Evolutionary conservation across 2,113 vertebrate genomes (phyloP).

Genomic region (Catharus fuscescens): DNA sequence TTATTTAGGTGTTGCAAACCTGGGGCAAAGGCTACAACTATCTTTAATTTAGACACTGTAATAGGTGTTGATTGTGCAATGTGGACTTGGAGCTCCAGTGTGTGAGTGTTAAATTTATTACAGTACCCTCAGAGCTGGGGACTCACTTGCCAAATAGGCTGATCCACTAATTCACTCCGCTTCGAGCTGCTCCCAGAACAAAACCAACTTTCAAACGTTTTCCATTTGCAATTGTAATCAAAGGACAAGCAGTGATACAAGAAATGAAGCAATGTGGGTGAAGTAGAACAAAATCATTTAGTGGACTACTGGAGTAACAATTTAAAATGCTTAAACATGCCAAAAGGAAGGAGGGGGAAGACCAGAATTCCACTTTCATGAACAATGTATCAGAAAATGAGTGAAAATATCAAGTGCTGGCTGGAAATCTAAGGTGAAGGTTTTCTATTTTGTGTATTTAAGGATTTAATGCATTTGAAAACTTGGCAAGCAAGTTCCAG

Average conservation of each 20-base stretch:
- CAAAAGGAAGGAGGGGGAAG: slow-evolving; percentile 20
- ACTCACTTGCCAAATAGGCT: slow-evolving; percentile 59
- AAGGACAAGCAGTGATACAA: slow-evolving; percentile 71
- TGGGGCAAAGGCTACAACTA: neutral
- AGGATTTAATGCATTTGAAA: neutral
- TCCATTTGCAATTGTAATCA: slow-evolving; percentile 71
- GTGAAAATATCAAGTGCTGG: slow-evolving; percentile 2
- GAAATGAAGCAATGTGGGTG: slow-evolving; percentile 69
- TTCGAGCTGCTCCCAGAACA: slow-evolving; percentile 52
- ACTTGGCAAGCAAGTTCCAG: neutral
- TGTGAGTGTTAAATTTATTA: slow-evolving; percentile 1
- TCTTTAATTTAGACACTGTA: neutral
- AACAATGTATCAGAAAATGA: slow-evolving; percentile 4
- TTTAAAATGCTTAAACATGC: slow-evolving; percentile 49
- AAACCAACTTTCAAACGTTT: slow-evolving; percentile 32
- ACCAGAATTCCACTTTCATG: slow-evolving; percentile 25
- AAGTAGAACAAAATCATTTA: slow-evolving; percentile 73
- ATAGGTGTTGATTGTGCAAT: slow-evolving; percentile 46
- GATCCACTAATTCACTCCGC: slow-evolving; percentile 47
- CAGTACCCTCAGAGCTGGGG: slow-evolving; percentile 4
- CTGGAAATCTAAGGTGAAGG: slow-evolving; percentile 12
- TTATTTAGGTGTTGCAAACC: slow-evolving; percentile 27
- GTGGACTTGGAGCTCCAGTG: neutral
- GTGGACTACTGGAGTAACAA: slow-evolving; percentile 67
- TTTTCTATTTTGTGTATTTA: neutral